Evolutionary conservation across 2,113 vertebrate species (phyloP).

Genomic region (Psophia crepitans): DNA sequence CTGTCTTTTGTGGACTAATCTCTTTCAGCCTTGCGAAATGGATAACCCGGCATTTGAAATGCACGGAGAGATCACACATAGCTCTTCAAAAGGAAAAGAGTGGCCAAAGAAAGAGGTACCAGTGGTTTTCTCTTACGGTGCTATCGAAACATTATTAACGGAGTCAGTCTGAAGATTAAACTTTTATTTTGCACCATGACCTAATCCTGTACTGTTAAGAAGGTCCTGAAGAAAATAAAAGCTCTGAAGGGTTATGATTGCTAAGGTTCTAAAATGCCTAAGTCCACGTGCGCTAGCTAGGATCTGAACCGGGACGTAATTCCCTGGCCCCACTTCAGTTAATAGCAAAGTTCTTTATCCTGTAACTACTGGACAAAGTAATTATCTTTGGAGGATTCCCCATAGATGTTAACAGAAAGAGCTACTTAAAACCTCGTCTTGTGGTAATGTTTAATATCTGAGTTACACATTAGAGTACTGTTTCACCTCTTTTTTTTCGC

Average conservation of each 20-base stretch:
- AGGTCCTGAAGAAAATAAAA: neutral
- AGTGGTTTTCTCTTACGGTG: neutral
- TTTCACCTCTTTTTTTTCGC: neutral
- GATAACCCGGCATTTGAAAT: slow-evolving; percentile 71
- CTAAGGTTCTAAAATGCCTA: neutral
- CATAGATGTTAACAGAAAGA: neutral
- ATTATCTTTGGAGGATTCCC: neutral
- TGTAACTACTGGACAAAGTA: neutral
- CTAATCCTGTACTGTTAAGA: neutral
- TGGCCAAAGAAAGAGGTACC: neutral
- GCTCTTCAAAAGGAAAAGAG: neutral
- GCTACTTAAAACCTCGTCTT: neutral
- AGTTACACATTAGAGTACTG: neutral
- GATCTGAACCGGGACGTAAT: neutral
- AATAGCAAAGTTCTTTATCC: neutral
- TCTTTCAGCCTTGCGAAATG: slow-evolving; percentile 1
- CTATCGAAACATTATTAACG: neutral
- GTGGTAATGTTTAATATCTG: neutral
- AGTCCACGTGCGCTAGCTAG: no score
- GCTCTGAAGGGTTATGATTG: neutral
- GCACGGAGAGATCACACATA: neutral
- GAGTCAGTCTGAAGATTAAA: neutral
- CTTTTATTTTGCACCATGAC: neutral
- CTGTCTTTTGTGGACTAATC: neutral
- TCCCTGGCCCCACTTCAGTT: neutral